Evolutionary conservation across 1,140 invertebrate species (phyloP), one percentile per base, ranked within the genome.

Genomic region (Manduca sexta): DNA sequence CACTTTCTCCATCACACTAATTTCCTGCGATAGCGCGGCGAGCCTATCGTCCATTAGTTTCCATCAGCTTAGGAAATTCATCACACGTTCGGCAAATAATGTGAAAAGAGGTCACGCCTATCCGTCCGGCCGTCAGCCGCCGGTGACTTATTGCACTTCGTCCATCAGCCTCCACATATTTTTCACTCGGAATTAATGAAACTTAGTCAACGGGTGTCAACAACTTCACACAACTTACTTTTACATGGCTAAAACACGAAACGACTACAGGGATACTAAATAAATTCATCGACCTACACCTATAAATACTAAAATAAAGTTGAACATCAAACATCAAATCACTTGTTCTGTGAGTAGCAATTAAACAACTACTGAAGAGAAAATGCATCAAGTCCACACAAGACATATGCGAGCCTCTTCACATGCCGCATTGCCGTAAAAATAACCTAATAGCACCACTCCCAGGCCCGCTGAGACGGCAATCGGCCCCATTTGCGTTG

Each of bases 401-500:
- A 31, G n/a, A 42, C 43, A 29, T 44, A 37, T 51, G 30, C 51
- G 31, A 37, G 49, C 48, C 58, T 56, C 56, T 59, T 43, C 53
- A 66, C 52, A 55, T 71, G 56, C 69, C 67, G 74, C 70, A 77
- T 64, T 73, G 69, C 66, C 56, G 74, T 73, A 79, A 73, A 82
- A 74, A 80, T 76, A 78, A 72, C 64, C 55, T 58, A 49, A 35
- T 18, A 58, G 40, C 60, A 65, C 54, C 69, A 71, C 66, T 65
- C 64, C 60, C 56, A 63, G 60, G 52, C 52, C 54, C 54, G 37
- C 17, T 17, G 52, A 69, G 64, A 38, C 55, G 55, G 58, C 57
- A 60, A 60, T 62, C 65, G 71, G 55, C 72, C 72, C 60, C 62
- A 62, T 74, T 78, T 60, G 55, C 61, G 59, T 70, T 64, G 54